A percentile compares a stretch with the other conserved stretches of the same genome.
Evolutionary conservation across 2,888 invertebrate genomes (phyloP).

Genomic region (Tuta absoluta): DNA sequence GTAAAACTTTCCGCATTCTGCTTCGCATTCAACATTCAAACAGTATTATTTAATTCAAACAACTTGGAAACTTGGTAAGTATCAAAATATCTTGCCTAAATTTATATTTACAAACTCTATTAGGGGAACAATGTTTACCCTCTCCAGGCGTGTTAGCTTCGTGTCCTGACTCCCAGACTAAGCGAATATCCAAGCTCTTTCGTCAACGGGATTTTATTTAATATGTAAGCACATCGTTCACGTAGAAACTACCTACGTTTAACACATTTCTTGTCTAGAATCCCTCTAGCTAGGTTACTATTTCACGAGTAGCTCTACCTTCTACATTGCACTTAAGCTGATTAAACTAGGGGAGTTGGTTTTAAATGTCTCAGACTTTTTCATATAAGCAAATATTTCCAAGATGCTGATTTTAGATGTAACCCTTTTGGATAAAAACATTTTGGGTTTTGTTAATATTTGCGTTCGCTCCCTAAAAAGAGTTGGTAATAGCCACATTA

Average conservation of each 20-base stretch:
- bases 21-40: conserved; percentile 4
- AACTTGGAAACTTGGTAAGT: neutral
- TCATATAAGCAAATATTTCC: neutral
- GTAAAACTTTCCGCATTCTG: neutral
- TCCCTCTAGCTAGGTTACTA: conserved; percentile 16
- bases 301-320: conserved; percentile 5
- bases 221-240: neutral
- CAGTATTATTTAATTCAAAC: neutral
- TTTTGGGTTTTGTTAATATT: neutral
- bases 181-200: conserved; percentile 23
- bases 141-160: conserved; percentile 6
- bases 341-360: conserved; percentile 25
- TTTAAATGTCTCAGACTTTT: conserved; percentile 23
- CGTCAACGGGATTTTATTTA: conserved; percentile 9
- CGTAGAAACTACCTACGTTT: conserved; percentile 5
- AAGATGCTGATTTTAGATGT: neutral
- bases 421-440: neutral
- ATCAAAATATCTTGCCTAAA: conserved; percentile 12
- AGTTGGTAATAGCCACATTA: neutral
- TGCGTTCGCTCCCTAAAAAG: neutral
- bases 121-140: conserved; percentile 20
- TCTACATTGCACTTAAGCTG: conserved; percentile 12
- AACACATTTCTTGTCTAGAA: conserved; percentile 18
- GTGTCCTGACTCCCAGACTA: conserved; percentile 19
- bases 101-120: conserved; percentile 16